Conservation (phyloP, 2,888 invertebrate species). For the Oscheius onirici region DNA sequence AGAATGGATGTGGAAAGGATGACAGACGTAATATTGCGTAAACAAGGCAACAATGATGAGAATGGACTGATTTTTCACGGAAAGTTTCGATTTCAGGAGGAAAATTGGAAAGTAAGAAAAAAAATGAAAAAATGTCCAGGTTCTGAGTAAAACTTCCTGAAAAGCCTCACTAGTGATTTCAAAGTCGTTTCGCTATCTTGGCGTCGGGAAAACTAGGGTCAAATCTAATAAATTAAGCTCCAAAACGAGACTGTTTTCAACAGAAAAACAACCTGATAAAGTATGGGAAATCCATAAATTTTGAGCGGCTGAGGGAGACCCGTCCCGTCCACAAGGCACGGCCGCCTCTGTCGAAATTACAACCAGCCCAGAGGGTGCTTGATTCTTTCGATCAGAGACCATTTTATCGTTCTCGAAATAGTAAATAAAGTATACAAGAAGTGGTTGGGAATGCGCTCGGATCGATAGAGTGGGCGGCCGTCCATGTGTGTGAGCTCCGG, state of each 20-base stretch:
- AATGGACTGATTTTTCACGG: neutral
- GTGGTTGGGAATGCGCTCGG: constrained; percentile 24
- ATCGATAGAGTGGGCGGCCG: constrained; percentile 30
- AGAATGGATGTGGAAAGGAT: neutral
- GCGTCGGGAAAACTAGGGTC: no score
- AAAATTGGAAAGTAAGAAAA: neutral
- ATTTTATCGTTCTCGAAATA: neutral
- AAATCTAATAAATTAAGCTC: no score
- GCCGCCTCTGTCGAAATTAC: constrained; percentile 4
- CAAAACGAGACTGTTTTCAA: no score
- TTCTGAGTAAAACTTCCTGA: neutral
- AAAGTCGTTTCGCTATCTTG: no score
- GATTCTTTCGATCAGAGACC: neutral
- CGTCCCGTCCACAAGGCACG: no score
- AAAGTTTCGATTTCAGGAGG: neutral
- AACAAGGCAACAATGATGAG: neutral
- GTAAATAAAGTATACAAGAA: constrained; percentile 1
- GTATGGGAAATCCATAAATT: constrained; percentile 21
- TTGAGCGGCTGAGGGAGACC: neutral
- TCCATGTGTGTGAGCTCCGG: neutral
- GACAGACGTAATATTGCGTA: neutral
- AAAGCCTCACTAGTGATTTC: no score
- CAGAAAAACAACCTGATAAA: neutral
- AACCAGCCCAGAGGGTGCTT: neutral
- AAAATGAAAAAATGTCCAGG: neutral